phyloP scores from a whole-genome alignment of 2,797 vertebrate genomes.

The Vultur gryphus region DNA sequence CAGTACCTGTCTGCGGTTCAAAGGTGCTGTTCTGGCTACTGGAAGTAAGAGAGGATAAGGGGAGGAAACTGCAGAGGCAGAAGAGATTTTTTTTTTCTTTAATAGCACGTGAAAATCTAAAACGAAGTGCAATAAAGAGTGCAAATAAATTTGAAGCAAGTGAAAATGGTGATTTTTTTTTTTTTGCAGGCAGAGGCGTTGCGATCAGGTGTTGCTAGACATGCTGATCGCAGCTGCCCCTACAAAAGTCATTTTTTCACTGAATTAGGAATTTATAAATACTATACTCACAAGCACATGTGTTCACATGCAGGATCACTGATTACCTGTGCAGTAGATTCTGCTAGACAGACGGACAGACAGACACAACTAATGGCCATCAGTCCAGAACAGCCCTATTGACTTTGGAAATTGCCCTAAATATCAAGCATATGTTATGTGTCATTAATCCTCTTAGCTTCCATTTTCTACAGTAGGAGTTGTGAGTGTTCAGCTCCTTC shows the following conservation, averaged over 20 bases:
- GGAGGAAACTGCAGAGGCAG: neutral
- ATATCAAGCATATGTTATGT: neutral
- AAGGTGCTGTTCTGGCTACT: conserved; percentile 32
- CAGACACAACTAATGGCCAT: neutral
- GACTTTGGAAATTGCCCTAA: neutral
- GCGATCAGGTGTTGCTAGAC: neutral
- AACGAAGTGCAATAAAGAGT: neutral
- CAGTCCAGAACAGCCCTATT: neutral
- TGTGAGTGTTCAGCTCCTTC: neutral
- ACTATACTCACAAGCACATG: neutral
- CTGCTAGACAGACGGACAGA: neutral
- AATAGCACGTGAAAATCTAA: neutral
- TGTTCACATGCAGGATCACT: neutral
- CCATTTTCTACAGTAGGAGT: neutral
- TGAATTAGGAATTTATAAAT: neutral
- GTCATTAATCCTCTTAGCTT: neutral
- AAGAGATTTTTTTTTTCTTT: neutral
- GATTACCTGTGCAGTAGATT: neutral
- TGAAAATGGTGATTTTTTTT: neutral
- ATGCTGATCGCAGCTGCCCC: neutral
- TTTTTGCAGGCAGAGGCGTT: neutral
- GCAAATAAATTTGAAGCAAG: neutral
- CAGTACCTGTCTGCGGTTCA: neutral
- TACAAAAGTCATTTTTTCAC: neutral
- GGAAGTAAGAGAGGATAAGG: neutral